Evolutionary conservation across 2,888 invertebrate genomes (phyloP), one percentile per base, ranked within the genome.

Genomic region (Uloborus plumipes): DNA sequence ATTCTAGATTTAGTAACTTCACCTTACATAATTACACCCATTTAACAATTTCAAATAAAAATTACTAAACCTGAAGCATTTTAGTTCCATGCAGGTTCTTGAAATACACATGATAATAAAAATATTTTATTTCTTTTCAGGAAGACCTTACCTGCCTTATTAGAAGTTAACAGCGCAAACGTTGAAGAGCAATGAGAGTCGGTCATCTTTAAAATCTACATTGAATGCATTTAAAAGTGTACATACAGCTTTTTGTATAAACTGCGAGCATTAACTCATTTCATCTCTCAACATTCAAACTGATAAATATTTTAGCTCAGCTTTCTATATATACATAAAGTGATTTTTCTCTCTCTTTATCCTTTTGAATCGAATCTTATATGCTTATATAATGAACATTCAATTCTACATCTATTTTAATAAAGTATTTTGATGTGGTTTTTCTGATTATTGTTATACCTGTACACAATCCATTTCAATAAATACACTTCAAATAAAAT

Each of bases 81-180:
- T 4, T 9, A 39, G n/a, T 11, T 7, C 9, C 7, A 39, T 11
- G 11, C 9, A 39, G 1, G 39, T 39, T 9, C 11, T 9, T 39
- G 9, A 6, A 39, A 39, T 9, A 39, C 39, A 39, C 9, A 7
- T 39, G 9, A 20, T 20, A 55, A 11, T 55, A n/a, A 39, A 58
- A 1, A 59, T 9, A 13, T 20, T 50, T 62, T 31, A 53, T 53
- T 39, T 31, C 62, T 22, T 74, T 80, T 11, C 66, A 80, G 80
- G 62, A 80, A 80, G 69, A 22, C 69, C 7, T 51, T 80, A 26
- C 80, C 80, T 80, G 80, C 80, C 73, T 80, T 80, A 73, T 39
- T 69, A 15, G 80, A 80, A 80, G 73, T 80, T 7, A 73, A 69
- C 31, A 50, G 62, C 16, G 80, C 58, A 49, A 80, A 64, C 39